Conservation (phyloP, 2,113 vertebrate genomes). For the Athene noctua region DNA sequence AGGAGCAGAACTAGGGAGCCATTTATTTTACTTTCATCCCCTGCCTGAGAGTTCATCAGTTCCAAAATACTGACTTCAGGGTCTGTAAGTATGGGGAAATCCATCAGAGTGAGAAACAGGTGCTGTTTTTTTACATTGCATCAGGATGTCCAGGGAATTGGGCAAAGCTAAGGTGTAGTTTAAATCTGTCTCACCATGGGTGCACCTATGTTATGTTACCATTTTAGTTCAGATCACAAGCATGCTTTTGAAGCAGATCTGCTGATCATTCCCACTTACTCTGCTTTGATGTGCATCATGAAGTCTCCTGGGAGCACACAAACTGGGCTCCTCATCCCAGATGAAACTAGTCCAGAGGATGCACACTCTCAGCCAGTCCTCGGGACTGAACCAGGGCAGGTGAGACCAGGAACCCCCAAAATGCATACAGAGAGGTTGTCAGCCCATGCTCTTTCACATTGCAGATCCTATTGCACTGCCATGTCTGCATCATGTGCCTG, state of each 20-base stretch:
- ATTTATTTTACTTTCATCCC: slow-evolving; percentile 51
- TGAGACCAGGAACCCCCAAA: not conserved
- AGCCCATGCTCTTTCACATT: not conserved
- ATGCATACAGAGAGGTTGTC: not conserved
- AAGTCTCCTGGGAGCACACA: not conserved
- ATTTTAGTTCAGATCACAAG: not conserved
- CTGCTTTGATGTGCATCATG: rapidly evolving
- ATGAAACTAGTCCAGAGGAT: not conserved
- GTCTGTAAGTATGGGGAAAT: not conserved
- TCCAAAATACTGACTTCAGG: not conserved
- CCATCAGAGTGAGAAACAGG: not conserved
- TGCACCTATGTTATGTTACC: not conserved
- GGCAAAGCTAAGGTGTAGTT: not conserved
- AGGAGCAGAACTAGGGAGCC: slow-evolving; percentile 49
- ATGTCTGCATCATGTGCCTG: rapidly evolving
- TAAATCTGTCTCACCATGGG: not conserved
- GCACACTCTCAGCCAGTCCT: not conserved
- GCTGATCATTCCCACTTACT: not conserved
- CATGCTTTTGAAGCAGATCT: not conserved
- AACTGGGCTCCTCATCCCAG: not conserved
- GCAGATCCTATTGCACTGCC: not conserved
- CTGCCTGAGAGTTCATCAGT: not conserved
- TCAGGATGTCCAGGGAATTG: not conserved
- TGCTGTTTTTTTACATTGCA: not conserved
- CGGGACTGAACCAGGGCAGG: not conserved